Evolutionary conservation across 2,888 invertebrate genomes (phyloP), one percentile per base, ranked within the genome.

Genomic region (Hetaerina titia): DNA sequence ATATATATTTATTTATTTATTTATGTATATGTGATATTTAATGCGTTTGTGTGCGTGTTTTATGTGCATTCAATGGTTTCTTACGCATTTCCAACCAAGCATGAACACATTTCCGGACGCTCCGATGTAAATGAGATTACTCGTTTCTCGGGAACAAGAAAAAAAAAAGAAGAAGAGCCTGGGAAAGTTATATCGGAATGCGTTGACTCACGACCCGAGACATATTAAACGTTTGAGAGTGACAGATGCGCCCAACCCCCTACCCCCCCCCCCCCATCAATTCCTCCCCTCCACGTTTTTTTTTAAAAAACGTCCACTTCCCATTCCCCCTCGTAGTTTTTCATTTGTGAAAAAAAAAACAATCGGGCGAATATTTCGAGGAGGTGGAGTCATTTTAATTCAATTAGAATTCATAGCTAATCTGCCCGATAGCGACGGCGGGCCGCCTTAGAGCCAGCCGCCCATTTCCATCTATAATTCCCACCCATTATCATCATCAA

Each of bases 101-200:
- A 81, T 81, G 81, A 31, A 81, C 13, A 9, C 81, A 13, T 81
- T 81, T 31, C 81, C 81, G 81, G 81, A 81, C 22, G 81, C 22
- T 31, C 31, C 25, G 81, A 81, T 31, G 31, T 31, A 31, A 81
- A 81, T 31, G 25, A 81, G 31, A 81, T 81, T 31, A 81, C n/a
- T 13, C 22, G 19, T 6, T 81, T 31, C 13, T 11, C 25, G 81
- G 81, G 22, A 69, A 22, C 22, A 69, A 1, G 22, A 69, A 7
- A 69, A 69, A n/a, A n/a, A 69, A 69, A n/a, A 13, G 7, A 69
- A n/a, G 31, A 81, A 81, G 25, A 25, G 19, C 74, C 81, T 81
- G 81, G 81, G 81, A 81, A 81, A 81, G 81, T 31, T 81, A 81
- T 31, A 11, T 81, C 25, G 81, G 81, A 81, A 81, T 25, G 81